Base-by-base conservation (phyloP, 2,888 invertebrate genomes). In the Polydrusus cervinus region DNA sequence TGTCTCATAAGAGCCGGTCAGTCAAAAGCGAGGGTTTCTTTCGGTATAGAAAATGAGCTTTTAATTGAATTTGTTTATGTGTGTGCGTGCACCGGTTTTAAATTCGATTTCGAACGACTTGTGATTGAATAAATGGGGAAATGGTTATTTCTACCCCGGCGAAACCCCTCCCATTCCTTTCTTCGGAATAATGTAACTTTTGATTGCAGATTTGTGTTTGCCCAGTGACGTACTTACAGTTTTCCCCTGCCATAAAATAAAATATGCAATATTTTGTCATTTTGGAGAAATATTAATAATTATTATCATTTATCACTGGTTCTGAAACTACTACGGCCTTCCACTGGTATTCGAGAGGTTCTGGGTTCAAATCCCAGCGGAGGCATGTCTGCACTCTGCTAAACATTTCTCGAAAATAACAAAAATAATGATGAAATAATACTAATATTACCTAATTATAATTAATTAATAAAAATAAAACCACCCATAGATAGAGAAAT, bases 31-130 rank as follows among this genome's bases (percentile, higher is more conserved):
- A 30, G 75, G 71, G 71, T 65, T 73, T 73, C 70, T 73, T 76
- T 68, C 69, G 70, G 65, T 73, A 73, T 73, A 76, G 73, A 49
- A 85, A 85, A 86, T 86, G 85, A 85, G 83, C 81, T 83, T 84
- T 85, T 86, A 86, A 86, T 86, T 86, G 86, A 86, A 86, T 86
- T 86, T 86, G 85, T 86, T 85, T 86, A 85, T 85, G 85, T 84
- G 84, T 82, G 84, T 82, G 85, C 78, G 80, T 79, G 80, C 78
- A 75, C 74, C 71, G 78, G 78, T 77, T 78, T 70, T 74, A 71
- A 74, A 74, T 77, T 77, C 71, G 69, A 77, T 77, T 77, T 67
- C 51, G 57, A 74, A 70, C 43, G 66, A 64, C 49, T 76, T 64
- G 84, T 83, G 85, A 85, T 85, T 84, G 85, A 85, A 85, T 85